A percentile compares a stretch with the other conserved stretches of the same genome.
These are phyloP conservation scores for Charaxes varanes DNA, from an alignment of 1,140 invertebrate genomes.

Conservation along the genomic window DNA sequence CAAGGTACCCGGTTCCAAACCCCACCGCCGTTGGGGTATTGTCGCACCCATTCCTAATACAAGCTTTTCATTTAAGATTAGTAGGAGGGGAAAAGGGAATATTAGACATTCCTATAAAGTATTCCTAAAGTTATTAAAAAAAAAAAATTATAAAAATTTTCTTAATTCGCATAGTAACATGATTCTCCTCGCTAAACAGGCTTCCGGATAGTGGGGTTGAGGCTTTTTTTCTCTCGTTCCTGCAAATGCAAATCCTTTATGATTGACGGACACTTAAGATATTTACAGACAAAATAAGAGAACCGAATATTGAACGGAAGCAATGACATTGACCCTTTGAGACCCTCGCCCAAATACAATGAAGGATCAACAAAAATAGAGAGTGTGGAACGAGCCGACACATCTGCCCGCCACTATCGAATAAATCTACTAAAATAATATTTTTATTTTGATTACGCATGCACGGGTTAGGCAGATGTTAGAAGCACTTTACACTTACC, in stretches of 20 bases:
- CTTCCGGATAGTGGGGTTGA: slow-evolving; percentile 19
- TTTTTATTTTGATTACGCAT: slow-evolving; percentile 72
- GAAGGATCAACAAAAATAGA: slow-evolving; percentile 63
- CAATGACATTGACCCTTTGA: slow-evolving; percentile 61
- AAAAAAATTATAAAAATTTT: too few relatives aligned
- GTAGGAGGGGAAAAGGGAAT: too few relatives aligned
- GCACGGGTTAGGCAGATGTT: slow-evolving; percentile 68
- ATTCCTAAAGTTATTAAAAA: background rate
- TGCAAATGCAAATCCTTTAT: slow-evolving; percentile 42
- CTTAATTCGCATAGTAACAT: too few relatives aligned
- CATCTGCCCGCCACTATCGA: slow-evolving; percentile 70
- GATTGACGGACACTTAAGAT: slow-evolving; percentile 53
- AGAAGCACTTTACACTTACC: slow-evolving; percentile 31
- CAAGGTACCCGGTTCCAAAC: too few relatives aligned
- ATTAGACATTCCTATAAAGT: too few relatives aligned
- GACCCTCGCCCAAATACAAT: slow-evolving; percentile 58
- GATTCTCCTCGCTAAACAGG: too few relatives aligned
- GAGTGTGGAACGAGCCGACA: slow-evolving; percentile 47
- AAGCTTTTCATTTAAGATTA: too few relatives aligned
- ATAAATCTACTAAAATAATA: slow-evolving; percentile 73
- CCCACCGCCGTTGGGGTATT: too few relatives aligned
- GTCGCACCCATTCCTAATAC: too few relatives aligned
- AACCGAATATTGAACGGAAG: slow-evolving; percentile 57
- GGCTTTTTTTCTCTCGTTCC: slow-evolving; percentile 27
- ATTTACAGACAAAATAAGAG: slow-evolving; percentile 61